These are phyloP conservation scores for Scortum barcoo DNA, from an alignment of 2,113 vertebrate genomes.

Conservation along the genomic window DNA sequence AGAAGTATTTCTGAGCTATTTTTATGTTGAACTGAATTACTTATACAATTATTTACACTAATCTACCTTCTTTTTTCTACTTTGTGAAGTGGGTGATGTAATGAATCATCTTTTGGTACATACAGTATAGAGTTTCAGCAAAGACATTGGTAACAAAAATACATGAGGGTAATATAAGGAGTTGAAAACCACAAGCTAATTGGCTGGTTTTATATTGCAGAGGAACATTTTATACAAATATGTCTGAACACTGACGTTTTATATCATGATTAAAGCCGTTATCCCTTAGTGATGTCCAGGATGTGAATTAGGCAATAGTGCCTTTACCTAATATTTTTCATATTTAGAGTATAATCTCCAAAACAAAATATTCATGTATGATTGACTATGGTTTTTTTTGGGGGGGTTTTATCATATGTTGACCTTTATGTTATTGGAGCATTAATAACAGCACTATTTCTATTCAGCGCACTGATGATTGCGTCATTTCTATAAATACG, in stretches of 20 bases:
- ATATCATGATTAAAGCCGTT: neutral
- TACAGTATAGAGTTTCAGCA: neutral
- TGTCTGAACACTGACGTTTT: neutral
- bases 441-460: constrained; percentile 25
- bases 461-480: constrained; percentile 18
- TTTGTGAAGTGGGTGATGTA: constrained; percentile 21
- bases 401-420: constrained; percentile 5
- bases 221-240: neutral
- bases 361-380: neutral
- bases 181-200: neutral
- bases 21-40: constrained; percentile 26
- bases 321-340: neutral
- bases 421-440: neutral
- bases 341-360: neutral
- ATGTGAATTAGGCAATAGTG: neutral
- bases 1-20: constrained; percentile 34
- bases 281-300: neutral
- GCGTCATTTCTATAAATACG: constrained; percentile 59
- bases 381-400: neutral
- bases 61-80: neutral
- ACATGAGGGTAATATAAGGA: neutral
- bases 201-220: neutral
- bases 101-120: constrained; percentile 12
- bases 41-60: constrained; percentile 33
- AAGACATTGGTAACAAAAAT: neutral